Percentiles rank a stretch among this genome's conserved stretches.
phyloP scores from a whole-genome alignment of 2,113 vertebrate species.

The Danio rerio region GRCz12tu NC_133177.1:376501-377000 shows the following conservation, averaged over 20 bases:
- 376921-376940: too few relatives aligned
- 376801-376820: constrained; percentile 77
- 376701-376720: constrained; percentile 34
- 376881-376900: neutral
- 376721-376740: too few relatives aligned
- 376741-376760: too few relatives aligned
- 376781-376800: constrained; percentile 76
- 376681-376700: constrained; percentile 87
- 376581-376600: too few relatives aligned
- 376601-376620: neutral
- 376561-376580: too few relatives aligned
- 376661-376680: constrained; percentile 87
- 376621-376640: constrained; percentile 84
- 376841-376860: neutral
- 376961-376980: too few relatives aligned
- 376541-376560: too few relatives aligned
- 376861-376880: neutral
- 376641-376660: constrained; percentile 77
- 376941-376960: too few relatives aligned
- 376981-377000: too few relatives aligned
- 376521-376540: too few relatives aligned
- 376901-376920: too few relatives aligned
- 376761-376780: constrained; percentile 67
- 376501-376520: too few relatives aligned
- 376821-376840: constrained; percentile 68